Evolutionary conservation across 2,113 vertebrate species (phyloP).

Genomic region (Pollimyrus isidori): DNA sequence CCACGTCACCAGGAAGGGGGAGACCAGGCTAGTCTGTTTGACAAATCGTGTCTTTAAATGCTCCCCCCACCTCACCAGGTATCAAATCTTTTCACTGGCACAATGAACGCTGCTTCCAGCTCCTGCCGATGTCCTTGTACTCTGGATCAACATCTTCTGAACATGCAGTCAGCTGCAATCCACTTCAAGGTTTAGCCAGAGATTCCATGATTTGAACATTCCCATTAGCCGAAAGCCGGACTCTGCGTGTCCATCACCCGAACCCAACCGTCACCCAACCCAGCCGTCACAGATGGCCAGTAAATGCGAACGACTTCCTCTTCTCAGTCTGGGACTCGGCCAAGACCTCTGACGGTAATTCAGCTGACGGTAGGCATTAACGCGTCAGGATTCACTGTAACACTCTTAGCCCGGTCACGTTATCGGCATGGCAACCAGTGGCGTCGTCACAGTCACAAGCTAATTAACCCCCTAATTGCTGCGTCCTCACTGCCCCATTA

Average conservation of each 20-base stretch:
- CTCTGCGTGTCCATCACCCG: slow-evolving; percentile 46
- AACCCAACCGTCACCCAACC: slow-evolving; percentile 10
- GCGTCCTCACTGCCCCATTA: slow-evolving; percentile 54
- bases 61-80: neutral
- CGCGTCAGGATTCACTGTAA: slow-evolving; percentile 69
- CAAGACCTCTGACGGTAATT: slow-evolving; percentile 64
- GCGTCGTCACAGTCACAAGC: slow-evolving; percentile 66
- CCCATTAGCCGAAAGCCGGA: slow-evolving; percentile 40
- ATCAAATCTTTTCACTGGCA: neutral
- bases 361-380: slow-evolving; percentile 62
- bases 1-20: neutral
- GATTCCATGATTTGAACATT: slow-evolving; percentile 43
- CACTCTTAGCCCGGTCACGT: slow-evolving; percentile 58
- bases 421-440: slow-evolving; percentile 61
- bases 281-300: slow-evolving; percentile 39
- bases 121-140: neutral
- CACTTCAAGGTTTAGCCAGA: slow-evolving; percentile 6
- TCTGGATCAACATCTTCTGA: slow-evolving; percentile 11
- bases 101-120: neutral
- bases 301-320: slow-evolving; percentile 52
- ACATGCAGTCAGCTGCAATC: neutral
- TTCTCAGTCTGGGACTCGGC: slow-evolving; percentile 47
- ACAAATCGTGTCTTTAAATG: neutral
- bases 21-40: neutral
- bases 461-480: slow-evolving; percentile 84